Evolutionary conservation across 2,888 invertebrate genomes (phyloP).

Genomic region (Pterobdella sp.): DNA sequence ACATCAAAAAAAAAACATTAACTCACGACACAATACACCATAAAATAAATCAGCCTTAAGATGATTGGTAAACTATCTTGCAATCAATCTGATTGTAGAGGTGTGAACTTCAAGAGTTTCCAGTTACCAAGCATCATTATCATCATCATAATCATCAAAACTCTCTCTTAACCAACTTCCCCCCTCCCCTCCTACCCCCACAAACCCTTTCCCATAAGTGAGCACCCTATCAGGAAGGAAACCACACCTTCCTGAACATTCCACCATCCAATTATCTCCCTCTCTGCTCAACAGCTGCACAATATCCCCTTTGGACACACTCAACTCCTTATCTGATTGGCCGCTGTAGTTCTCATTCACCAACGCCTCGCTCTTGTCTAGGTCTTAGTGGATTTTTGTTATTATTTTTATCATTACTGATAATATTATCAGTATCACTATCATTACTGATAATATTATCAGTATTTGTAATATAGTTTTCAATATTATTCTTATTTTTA

Average conservation of each 20-base stretch:
- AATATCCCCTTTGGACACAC: constrained; percentile 69
- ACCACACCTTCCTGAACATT: constrained; percentile 55
- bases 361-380: constrained; percentile 60
- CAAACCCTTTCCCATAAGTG: constrained; percentile 11
- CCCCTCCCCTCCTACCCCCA: neutral
- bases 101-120: neutral
- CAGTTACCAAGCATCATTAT: neutral
- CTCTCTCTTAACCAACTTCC: neutral
- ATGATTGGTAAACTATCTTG: neutral
- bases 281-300: constrained; percentile 69
- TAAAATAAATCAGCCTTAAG: constrained; percentile 15
- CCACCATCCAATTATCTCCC: constrained; percentile 74
- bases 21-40: neutral
- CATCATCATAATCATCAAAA: neutral
- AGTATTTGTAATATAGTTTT: neutral
- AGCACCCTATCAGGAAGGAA: constrained; percentile 65
- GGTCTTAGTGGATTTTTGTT: constrained; percentile 28
- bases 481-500: neutral
- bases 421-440: neutral
- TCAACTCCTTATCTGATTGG: constrained; percentile 66
- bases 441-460: neutral
- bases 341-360: constrained; percentile 74
- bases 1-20: neutral
- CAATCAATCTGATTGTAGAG: neutral
- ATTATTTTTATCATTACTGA: neutral